Evolutionary conservation across 2,888 invertebrate genomes (phyloP).

Genomic region (Fragum whitleyi): DNA sequence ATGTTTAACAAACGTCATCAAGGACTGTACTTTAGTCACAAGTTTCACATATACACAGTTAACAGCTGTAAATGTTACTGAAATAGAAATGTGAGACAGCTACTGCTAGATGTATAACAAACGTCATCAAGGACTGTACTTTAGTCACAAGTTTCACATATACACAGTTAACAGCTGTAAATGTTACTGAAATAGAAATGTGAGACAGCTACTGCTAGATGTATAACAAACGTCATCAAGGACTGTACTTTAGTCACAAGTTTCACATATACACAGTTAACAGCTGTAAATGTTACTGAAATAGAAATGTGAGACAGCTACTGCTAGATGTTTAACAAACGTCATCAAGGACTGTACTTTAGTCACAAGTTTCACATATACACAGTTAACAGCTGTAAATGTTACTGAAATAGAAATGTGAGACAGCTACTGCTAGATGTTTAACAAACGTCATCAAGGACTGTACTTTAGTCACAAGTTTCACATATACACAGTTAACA

Average conservation of each 20-base stretch:
- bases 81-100: conserved; percentile 44
- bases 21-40: conserved; percentile 76
- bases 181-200: conserved; percentile 72
- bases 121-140: conserved; percentile 75
- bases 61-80: conserved; percentile 77
- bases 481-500: conserved; percentile 79
- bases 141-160: conserved; percentile 78
- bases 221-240: conserved; percentile 72
- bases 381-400: conserved; percentile 77
- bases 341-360: conserved; percentile 76
- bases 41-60: conserved; percentile 80
- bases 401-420: too few relatives aligned
- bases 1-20: conserved; percentile 74
- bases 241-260: conserved; percentile 78
- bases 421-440: conserved; percentile 71
- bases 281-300: conserved; percentile 78
- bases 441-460: conserved; percentile 75
- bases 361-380: conserved; percentile 78
- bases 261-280: conserved; percentile 80
- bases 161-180: conserved; percentile 78
- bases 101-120: conserved; percentile 71
- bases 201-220: conserved; percentile 55
- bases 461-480: conserved; percentile 77
- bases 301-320: conserved; percentile 10
- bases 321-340: conserved; percentile 72